Evolutionary conservation across 1,140 invertebrate species (phyloP).

Genomic region (Zaprionus tsacasi): DNA sequence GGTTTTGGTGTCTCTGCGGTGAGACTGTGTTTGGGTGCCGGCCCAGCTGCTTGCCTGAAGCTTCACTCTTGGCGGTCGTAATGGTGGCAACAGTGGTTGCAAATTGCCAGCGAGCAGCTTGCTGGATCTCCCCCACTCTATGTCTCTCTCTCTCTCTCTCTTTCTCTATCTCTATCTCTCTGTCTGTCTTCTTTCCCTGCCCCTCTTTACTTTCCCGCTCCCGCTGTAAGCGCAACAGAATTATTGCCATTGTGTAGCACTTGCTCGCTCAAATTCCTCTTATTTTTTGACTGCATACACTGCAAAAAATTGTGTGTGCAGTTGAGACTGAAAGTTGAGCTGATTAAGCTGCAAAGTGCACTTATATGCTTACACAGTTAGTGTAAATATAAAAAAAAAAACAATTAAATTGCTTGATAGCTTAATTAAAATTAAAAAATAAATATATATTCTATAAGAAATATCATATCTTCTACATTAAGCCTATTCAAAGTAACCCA

Average conservation of each 20-base stretch:
- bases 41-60: conserved; percentile 28
- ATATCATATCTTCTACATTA: too few species aligned
- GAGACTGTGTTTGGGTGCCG: conserved; percentile 54
- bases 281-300: conserved; percentile 24
- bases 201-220: background rate
- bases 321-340: background rate
- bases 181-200: background rate
- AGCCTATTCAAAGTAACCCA: background rate
- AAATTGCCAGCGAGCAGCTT: conserved; percentile 70
- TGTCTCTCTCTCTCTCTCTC: background rate
- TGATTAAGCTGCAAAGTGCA: background rate
- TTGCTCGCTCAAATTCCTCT: conserved; percentile 39
- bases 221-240: conserved; percentile 50
- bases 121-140: background rate
- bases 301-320: conserved; percentile 30
- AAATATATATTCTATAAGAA: too few species aligned
- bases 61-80: conserved; percentile 41
- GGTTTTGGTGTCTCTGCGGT: conserved; percentile 50
- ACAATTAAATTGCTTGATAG: background rate
- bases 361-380: background rate
- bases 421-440: too few species aligned
- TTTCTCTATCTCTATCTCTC: background rate
- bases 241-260: conserved; percentile 62
- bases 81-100: conserved; percentile 57
- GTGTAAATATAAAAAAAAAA: background rate